These are phyloP conservation scores for Tineola bisselliella DNA, from an alignment of 2,888 invertebrate species.

Conservation along the genomic window DNA sequence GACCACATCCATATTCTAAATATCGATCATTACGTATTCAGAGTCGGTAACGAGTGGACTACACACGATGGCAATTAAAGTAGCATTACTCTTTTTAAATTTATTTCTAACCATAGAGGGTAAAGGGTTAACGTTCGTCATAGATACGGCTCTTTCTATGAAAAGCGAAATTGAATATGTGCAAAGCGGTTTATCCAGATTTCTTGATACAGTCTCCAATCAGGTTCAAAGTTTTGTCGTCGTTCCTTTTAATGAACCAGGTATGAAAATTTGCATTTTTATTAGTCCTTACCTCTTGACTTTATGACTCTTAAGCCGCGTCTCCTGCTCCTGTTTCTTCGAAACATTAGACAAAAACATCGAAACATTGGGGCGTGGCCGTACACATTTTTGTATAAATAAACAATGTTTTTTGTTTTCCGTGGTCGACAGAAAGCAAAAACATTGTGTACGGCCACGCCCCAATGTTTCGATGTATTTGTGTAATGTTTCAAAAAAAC, in stretches of 20 bases:
- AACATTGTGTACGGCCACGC: too few species aligned
- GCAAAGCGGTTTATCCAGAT: background rate
- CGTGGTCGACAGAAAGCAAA: too few species aligned
- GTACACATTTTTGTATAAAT: too few species aligned
- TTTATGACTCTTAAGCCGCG: too few species aligned
- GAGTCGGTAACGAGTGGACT: background rate
- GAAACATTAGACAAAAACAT: too few species aligned
- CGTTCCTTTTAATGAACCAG: background rate
- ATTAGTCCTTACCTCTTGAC: too few species aligned
- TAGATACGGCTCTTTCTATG: background rate
- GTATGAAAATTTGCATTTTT: background rate
- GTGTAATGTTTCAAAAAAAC: too few species aligned
- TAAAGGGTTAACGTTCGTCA: background rate
- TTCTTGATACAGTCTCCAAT: background rate
- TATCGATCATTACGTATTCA: background rate
- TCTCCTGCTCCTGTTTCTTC: too few species aligned
- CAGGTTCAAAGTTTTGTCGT: background rate
- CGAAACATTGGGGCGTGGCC: too few species aligned
- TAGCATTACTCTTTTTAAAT: background rate
- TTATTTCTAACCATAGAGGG: background rate
- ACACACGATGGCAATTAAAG: background rate
- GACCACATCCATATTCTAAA: background rate
- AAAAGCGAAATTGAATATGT: background rate
- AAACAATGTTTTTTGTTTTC: too few species aligned
- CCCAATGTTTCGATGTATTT: too few species aligned